Conservation (phyloP, 1,140 invertebrate genomes). For the Dendroctonus valens region DNA sequence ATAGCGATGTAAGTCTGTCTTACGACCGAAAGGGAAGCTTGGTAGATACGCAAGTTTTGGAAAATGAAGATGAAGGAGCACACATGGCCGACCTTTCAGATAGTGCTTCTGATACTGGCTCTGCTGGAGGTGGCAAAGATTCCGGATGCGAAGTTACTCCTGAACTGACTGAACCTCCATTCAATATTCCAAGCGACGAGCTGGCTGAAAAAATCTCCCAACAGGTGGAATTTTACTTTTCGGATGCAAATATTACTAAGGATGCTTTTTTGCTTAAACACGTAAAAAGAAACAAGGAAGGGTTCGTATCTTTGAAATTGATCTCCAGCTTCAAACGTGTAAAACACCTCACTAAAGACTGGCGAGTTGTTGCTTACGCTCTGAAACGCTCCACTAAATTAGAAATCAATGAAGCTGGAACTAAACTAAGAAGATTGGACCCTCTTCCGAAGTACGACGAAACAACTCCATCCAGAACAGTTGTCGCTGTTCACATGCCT, state of each 20-base stretch:
- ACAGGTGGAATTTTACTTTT: constrained; percentile 92
- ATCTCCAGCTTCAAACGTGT: constrained; percentile 93
- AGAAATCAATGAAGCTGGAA: constrained; percentile 86
- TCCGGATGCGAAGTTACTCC: constrained; percentile 64
- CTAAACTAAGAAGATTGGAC: constrained; percentile 82
- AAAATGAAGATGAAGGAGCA: constrained; percentile 55
- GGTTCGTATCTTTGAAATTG: constrained; percentile 90
- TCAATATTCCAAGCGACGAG: constrained; percentile 67
- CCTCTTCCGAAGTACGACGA: constrained; percentile 88
- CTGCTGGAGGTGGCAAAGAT: constrained; percentile 61
- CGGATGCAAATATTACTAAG: constrained; percentile 90
- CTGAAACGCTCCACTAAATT: constrained; percentile 76
- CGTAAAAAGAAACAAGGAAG: constrained; percentile 90
- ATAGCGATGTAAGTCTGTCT: constrained; percentile 61
- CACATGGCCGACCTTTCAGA: constrained; percentile 64
- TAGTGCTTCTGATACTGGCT: constrained; percentile 59
- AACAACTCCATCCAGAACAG: constrained; percentile 84
- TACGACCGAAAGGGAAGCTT: constrained; percentile 49
- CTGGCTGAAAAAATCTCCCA: constrained; percentile 73
- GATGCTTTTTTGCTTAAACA: constrained; percentile 94
- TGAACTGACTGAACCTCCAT: constrained; percentile 56
- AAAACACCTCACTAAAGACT: constrained; percentile 89
- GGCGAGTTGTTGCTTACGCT: constrained; percentile 85
- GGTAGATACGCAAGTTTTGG: constrained; percentile 51
- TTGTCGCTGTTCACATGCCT: constrained; percentile 83